A percentile compares a stretch with the other conserved stretches of the same genome.
These are phyloP conservation scores for Alligator mississippiensis DNA, from an alignment of 2,113 vertebrate genomes.

Conservation along the genomic window DNA sequence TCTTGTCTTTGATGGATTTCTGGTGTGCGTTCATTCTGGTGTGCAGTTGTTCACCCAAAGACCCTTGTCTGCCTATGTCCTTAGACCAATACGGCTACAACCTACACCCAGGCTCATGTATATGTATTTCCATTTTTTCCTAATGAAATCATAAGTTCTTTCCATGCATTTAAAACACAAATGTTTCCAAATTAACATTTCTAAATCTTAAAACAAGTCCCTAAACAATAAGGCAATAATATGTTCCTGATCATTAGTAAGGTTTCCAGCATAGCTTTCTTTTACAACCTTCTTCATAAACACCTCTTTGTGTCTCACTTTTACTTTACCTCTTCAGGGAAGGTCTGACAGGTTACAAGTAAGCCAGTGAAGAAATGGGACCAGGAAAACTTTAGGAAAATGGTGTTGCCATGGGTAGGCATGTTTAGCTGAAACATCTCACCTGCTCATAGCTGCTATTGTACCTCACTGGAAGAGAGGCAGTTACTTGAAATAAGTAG, in stretches of 20 bases:
- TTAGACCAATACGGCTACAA: too few relatives aligned
- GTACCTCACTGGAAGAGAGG: neutral
- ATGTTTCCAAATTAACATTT: neutral
- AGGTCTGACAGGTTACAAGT: rapidly evolving
- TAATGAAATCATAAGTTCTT: neutral
- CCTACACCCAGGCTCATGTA: neutral
- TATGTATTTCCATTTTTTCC: neutral
- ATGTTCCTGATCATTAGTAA: too few relatives aligned
- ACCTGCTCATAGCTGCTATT: neutral
- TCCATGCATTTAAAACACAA: neutral
- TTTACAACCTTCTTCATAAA: neutral
- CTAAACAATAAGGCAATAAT: neutral
- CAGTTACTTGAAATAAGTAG: neutral
- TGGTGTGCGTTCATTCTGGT: too few relatives aligned
- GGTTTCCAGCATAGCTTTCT: rapidly evolving
- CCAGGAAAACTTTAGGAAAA: neutral
- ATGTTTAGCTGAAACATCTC: neutral
- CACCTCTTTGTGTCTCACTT: too few relatives aligned
- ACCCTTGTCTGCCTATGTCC: too few relatives aligned
- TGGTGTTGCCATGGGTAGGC: rapidly evolving
- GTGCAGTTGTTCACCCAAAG: too few relatives aligned
- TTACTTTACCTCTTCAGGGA: neutral
- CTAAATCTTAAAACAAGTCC: neutral
- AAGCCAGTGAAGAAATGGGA: neutral
- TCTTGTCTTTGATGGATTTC: too few relatives aligned